These are phyloP conservation scores for Musca vetustissima DNA, from an alignment of 1,140 invertebrate genomes.

Conservation along the genomic window DNA sequence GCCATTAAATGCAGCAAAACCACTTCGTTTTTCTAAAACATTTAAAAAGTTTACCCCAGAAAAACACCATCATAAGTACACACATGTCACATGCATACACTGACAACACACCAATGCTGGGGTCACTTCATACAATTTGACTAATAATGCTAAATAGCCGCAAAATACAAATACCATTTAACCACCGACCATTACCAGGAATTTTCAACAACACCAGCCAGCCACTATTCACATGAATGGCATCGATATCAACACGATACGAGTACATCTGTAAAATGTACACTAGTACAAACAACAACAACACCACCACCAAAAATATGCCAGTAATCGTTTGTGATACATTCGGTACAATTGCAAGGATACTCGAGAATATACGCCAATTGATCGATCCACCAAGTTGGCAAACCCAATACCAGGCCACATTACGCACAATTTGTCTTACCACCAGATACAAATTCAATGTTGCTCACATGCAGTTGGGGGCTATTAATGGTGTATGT, in stretches of 20 bases:
- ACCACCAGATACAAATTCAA: not conserved
- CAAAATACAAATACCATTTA: slow-evolving; percentile 28
- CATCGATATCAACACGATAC: not conserved
- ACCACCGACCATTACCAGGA: slow-evolving; percentile 12
- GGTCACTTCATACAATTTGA: slow-evolving; percentile 34
- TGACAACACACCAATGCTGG: no score
- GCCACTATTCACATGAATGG: not conserved
- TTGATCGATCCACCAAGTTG: no score
- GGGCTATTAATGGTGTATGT: not conserved
- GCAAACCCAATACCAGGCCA: no score
- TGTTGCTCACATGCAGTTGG: not conserved
- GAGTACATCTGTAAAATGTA: not conserved
- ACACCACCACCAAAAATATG: not conserved
- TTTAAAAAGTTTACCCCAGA: slow-evolving; percentile 31
- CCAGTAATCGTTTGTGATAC: not conserved
- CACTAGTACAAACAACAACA: slow-evolving; percentile 12
- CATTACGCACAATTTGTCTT: not conserved
- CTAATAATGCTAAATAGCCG: slow-evolving; percentile 49
- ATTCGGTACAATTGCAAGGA: slow-evolving; percentile 10
- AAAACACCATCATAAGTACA: no score
- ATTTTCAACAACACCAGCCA: not conserved
- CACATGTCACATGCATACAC: no score
- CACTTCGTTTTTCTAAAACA: slow-evolving; percentile 39
- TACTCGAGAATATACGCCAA: slow-evolving; percentile 1
- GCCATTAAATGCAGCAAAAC: slow-evolving; percentile 39